These are phyloP conservation scores for Xestia sexstrigata DNA, from an alignment of 2,888 invertebrate genomes.

Conservation along the genomic window DNA sequence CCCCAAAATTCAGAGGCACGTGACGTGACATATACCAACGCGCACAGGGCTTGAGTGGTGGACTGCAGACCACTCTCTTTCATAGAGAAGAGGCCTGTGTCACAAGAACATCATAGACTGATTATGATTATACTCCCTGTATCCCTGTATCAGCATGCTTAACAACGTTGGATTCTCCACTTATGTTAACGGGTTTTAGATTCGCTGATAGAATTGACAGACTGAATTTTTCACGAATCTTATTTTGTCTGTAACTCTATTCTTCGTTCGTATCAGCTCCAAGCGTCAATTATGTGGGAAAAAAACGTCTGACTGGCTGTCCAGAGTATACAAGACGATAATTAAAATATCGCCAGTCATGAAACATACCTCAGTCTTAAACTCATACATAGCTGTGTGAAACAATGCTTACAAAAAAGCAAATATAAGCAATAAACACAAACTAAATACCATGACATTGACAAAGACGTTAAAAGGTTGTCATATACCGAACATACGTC, in stretches of 20 bases:
- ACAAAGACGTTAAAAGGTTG: conserved; percentile 45
- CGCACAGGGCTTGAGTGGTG: neutral
- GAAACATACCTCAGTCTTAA: neutral
- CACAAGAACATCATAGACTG: neutral
- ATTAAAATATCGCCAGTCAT: neutral
- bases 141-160: neutral
- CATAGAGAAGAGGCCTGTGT: neutral
- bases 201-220: neutral
- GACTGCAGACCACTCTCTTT: neutral
- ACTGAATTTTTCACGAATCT: neutral
- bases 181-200: too few species aligned
- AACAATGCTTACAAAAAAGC: conserved; percentile 20
- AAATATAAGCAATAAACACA: conserved; percentile 8
- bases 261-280: neutral
- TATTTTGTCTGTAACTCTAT: neutral
- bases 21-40: neutral
- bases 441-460: conserved; percentile 38
- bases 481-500: conserved; percentile 47
- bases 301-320: too few species aligned
- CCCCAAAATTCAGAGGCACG: neutral
- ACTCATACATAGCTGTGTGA: neutral
- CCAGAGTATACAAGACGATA: neutral
- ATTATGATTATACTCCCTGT: neutral
- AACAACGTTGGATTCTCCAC: too few species aligned
- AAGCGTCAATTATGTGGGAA: neutral